These are phyloP conservation scores for Ardeotis arabs DNA, from an alignment of 2,113 vertebrate genomes.

Conservation along the genomic window DNA sequence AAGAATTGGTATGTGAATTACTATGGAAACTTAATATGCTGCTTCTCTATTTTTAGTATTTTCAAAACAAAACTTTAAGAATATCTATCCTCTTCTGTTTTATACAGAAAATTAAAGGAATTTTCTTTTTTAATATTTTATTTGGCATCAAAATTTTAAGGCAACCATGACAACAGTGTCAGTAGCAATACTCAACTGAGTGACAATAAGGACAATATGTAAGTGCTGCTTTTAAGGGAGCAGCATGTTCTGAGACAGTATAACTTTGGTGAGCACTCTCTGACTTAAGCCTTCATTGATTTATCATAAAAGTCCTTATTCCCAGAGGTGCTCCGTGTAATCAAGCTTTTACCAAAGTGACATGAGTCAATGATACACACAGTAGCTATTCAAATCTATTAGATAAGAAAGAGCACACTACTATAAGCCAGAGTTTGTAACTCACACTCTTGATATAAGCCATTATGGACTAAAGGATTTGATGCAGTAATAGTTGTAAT, in stretches of 20 bases:
- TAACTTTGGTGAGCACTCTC: neutral
- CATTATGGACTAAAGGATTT: neutral
- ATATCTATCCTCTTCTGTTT: neutral
- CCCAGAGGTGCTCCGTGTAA: neutral
- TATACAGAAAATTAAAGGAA: neutral
- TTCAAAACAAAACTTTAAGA: neutral
- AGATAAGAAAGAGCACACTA: neutral
- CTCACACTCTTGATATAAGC: neutral
- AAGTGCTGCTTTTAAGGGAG: neutral
- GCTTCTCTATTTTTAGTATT: neutral
- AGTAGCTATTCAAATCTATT: neutral
- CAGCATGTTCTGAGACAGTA: neutral
- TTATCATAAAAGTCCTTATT: neutral
- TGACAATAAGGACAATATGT: neutral
- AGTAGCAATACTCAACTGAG: neutral
- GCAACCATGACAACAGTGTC: neutral
- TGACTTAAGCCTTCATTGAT: neutral
- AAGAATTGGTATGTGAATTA: neutral
- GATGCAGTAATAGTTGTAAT: neutral
- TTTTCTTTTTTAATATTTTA: neutral
- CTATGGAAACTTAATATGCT: neutral
- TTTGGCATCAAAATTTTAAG: neutral
- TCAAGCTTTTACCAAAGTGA: fast-evolving
- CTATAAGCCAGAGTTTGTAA: neutral
- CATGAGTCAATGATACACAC: neutral